Base-by-base conservation (phyloP, 2,797 vertebrate genomes). In the Phrynocephalus guinanensis region DNA sequence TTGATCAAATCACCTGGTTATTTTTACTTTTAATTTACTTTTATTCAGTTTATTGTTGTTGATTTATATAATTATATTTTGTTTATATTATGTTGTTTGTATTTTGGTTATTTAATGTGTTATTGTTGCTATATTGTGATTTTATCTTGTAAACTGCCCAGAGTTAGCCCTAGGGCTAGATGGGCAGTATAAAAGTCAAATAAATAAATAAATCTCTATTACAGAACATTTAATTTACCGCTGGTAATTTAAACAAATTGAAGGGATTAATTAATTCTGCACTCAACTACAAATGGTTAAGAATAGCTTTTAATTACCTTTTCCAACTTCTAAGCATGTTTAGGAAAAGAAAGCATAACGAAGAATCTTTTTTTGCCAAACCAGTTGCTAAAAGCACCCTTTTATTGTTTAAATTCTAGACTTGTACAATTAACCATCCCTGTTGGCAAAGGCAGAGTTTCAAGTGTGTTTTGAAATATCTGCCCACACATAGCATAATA, bases 381-480 rank as follows among this genome's bases (percentile, higher is more conserved):
- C 50, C 48, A 44, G n/a, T 60, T 86, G 88, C 9, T 71, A 8
- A 48, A 33, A 28, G 2, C 52, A 8, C 63, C 3, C 13, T 67
- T 6, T 91, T 89, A 48, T 16, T 38, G 11, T 84, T 66, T 66
- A 44, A 84, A 63, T 76, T 30, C 48, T 67, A 77, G 79, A 79
- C 56, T 86, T n/a, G 13, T 30, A 33, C 77, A 85, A 90, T 89
- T 91, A 92, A 91, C 82, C 90, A 91, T 90, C 88, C 81, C 85
- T 78, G 70, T 0, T 84, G 90, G 87, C 76, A 91, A 89, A 86
- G 91, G 86, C 76, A 73, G 38, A 18, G 85, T 67, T 71, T 78
- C 79, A 15, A 91, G 80, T 50, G 81, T 81, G 60, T 94, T 94
- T 95, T 91, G 91, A 91, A 95, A 88, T 82, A 87, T 85, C 90